Base-by-base conservation (phyloP, 2,113 vertebrate species). In the Gracilinanus agilis region DNA sequence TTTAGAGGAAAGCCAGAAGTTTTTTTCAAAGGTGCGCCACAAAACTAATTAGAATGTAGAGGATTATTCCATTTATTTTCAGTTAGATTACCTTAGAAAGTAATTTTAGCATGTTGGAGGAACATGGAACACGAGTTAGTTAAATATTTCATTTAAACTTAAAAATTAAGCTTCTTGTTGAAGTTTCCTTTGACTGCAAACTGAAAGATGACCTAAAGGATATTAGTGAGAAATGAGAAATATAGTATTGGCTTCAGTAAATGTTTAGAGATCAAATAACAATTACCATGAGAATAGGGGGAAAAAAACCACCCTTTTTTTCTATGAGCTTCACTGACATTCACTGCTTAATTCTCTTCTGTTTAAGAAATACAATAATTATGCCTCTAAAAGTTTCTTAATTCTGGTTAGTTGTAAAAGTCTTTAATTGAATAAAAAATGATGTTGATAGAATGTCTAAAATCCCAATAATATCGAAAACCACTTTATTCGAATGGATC, bases 221-320 rank as follows among this genome's bases (percentile, higher is more conserved):
- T 93, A 56, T 21, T n/a, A 24, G 19, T 94, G 90, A 95, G 21
- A 49, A 95, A 91, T 90, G 92, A 92, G 53, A 90, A 29, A 2
- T 0, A 89, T 27, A 92, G 21, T 89, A 49, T 25, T 89, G 61
- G 24, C 40, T 92, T 95, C 9, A 44, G 40, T 44, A 34, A 92
- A 1, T 90, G 10, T 56, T 34, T 89, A 90, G 61, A 93, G 55
- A 55, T 93, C 90, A 90, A 49, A 53, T 34, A 34, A 56, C 55
- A 9, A 25, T 27, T 58, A 24, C 5, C 12, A 24, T 27, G 75
- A 61, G 54, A 89, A 55, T 55, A 49, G 54, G 25, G 89, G 24
- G 25, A 55, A 58, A 58, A 58, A 58, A 27, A 25, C 56, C 56
- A 55, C 16, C 44, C 55, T 16, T 34, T 55, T 53, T 67, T 24